Conservation (phyloP, 1,140 invertebrate species). For the Trypoxylus dichotomus region DNA sequence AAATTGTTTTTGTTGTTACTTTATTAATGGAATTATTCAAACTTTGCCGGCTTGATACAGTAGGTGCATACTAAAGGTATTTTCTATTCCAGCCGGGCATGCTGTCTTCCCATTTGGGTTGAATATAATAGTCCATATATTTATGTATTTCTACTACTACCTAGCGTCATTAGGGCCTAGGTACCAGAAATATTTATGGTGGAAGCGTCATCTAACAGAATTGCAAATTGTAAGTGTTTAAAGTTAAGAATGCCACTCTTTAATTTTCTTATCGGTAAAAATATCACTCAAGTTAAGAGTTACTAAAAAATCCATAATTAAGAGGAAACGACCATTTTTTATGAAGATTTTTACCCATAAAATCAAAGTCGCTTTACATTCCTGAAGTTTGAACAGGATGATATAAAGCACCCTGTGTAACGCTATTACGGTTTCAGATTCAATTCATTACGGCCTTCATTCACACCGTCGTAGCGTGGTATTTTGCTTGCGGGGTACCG, state of each 20-base stretch:
- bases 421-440: neutral
- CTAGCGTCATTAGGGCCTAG: constrained; percentile 78
- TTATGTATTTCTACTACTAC: constrained; percentile 87
- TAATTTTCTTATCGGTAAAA: too few relatives aligned
- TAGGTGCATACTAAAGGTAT: neutral
- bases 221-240: constrained; percentile 72
- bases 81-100: constrained; percentile 68
- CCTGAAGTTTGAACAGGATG: too few relatives aligned
- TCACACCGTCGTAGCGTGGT: neutral
- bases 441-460: constrained; percentile 3
- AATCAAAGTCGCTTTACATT: too few relatives aligned
- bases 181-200: constrained; percentile 87
- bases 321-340: too few relatives aligned
- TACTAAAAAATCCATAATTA: too few relatives aligned
- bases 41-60: too few relatives aligned
- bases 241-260: too few relatives aligned
- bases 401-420: too few relatives aligned
- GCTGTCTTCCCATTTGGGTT: constrained; percentile 79
- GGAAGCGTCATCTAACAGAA: constrained; percentile 87
- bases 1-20: too few relatives aligned
- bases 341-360: too few relatives aligned
- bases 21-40: too few relatives aligned
- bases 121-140: constrained; percentile 81
- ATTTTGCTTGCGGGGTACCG: neutral
- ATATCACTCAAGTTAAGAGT: too few relatives aligned